Percentiles rank a stretch among this genome's conserved stretches.
Conservation (phyloP, 2,888 invertebrate species). For the Steromphala cineraria region DNA sequence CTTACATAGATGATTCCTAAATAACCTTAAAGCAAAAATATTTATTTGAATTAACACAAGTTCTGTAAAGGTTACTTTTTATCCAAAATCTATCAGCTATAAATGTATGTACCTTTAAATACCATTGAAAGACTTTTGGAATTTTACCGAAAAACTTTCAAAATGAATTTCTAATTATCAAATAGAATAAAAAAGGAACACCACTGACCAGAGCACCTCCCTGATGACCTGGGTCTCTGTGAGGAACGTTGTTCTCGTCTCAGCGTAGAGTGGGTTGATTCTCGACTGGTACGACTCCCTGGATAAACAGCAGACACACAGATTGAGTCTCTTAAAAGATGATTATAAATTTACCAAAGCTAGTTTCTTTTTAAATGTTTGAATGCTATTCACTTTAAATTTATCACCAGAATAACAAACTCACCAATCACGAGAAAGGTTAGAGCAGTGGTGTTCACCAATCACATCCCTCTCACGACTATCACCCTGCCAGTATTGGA, state of each 20-base stretch:
- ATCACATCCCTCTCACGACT: constrained; percentile 30
- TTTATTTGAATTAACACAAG: too few species aligned
- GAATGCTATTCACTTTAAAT: too few species aligned
- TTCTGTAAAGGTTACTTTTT: too few species aligned
- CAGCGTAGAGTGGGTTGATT: constrained; percentile 52
- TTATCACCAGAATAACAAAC: not conserved
- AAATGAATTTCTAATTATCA: not conserved
- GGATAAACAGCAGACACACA: constrained; percentile 27
- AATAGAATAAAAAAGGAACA: not conserved
- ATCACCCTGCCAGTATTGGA: constrained; percentile 69
- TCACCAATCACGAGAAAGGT: constrained; percentile 46
- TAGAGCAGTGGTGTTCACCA: constrained; percentile 36
- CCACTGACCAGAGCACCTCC: constrained; percentile 64
- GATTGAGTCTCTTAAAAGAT: too few species aligned
- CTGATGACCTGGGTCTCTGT: constrained; percentile 64
- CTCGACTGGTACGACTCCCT: constrained; percentile 63
- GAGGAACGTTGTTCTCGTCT: constrained; percentile 40
- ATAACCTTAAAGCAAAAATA: too few species aligned
- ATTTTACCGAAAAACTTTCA: too few species aligned
- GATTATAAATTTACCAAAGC: not conserved
- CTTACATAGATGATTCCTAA: too few species aligned
- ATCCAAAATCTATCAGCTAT: too few species aligned
- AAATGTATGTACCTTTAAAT: too few species aligned
- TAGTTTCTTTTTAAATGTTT: too few species aligned
- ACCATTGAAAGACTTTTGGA: too few species aligned